Conservation (phyloP, 2,888 invertebrate species). For the Volucella zonaria region DNA sequence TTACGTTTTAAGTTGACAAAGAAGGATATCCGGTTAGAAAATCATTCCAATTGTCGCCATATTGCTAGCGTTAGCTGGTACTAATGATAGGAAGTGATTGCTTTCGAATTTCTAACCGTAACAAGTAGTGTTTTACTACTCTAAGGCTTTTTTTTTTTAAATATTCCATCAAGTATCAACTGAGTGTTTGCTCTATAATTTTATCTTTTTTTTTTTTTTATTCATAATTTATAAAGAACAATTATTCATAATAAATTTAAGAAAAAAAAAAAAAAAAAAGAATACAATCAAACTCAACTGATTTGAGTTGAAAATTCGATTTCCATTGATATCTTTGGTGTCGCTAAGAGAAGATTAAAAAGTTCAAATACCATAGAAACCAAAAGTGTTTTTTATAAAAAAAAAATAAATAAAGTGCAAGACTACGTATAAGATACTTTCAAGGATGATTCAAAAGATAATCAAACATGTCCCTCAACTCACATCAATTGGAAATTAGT, state of each 20-base stretch:
- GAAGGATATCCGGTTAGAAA: slow-evolving; percentile 1
- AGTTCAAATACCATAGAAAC: background rate
- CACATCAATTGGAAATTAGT: slow-evolving; percentile 40
- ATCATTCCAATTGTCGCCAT: background rate
- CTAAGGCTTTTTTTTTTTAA: background rate
- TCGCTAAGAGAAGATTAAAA: slow-evolving; percentile 40
- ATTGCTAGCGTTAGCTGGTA: background rate
- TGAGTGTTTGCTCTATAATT: slow-evolving; percentile 21
- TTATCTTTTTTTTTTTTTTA: slow-evolving; percentile 38
- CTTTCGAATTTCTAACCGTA: slow-evolving; percentile 8
- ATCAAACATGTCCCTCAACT: slow-evolving; percentile 18
- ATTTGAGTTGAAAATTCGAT: slow-evolving; percentile 36
- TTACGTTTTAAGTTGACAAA: background rate
- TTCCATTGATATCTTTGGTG: slow-evolving; percentile 48
- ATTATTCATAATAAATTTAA: slow-evolving; percentile 28
- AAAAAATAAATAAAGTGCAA: background rate
- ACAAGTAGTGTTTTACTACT: background rate
- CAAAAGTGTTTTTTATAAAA: background rate
- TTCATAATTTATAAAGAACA: slow-evolving; percentile 52
- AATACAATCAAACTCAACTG: slow-evolving; percentile 23
- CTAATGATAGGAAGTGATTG: background rate
- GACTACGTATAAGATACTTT: slow-evolving; percentile 12
- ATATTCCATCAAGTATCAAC: slow-evolving; percentile 54
- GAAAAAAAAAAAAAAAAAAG: slow-evolving; percentile 41
- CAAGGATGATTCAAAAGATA: slow-evolving; percentile 53